A percentile compares a stretch with the other conserved stretches of the same genome.
Conservation (phyloP, 1,140 invertebrate species). For the Diplogasteroides magnus region DNA sequence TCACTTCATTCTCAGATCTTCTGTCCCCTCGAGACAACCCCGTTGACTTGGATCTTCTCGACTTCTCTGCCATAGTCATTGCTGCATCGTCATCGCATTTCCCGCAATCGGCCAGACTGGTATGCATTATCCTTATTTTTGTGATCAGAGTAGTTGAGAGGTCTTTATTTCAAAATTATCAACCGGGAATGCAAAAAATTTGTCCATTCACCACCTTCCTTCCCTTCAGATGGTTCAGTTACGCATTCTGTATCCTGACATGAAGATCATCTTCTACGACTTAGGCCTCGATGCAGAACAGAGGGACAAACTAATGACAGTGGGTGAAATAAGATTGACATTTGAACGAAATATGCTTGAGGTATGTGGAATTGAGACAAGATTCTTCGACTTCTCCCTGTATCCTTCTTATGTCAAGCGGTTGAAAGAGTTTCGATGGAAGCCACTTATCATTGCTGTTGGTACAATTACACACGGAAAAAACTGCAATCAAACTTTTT, state of each 20-base stretch:
- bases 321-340: not conserved
- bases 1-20: no score
- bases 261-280: not conserved
- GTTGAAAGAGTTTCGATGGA: not conserved
- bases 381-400: not conserved
- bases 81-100: not conserved
- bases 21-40: not conserved
- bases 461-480: not conserved
- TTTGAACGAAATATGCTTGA: not conserved
- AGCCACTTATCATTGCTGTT: slow-evolving; percentile 2
- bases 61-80: not conserved
- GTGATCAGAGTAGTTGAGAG: not conserved
- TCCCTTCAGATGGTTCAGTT: not conserved
- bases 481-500: no score
- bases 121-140: no score
- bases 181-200: not conserved
- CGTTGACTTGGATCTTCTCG: not conserved
- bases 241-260: not conserved
- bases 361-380: not conserved
- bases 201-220: no score
- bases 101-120: not conserved
- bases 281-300: not conserved
- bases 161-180: no score
- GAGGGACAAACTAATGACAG: not conserved
- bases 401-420: not conserved